These are phyloP conservation scores for Tichodroma muraria DNA, from an alignment of 2,113 vertebrate species.

Conservation along the genomic window DNA sequence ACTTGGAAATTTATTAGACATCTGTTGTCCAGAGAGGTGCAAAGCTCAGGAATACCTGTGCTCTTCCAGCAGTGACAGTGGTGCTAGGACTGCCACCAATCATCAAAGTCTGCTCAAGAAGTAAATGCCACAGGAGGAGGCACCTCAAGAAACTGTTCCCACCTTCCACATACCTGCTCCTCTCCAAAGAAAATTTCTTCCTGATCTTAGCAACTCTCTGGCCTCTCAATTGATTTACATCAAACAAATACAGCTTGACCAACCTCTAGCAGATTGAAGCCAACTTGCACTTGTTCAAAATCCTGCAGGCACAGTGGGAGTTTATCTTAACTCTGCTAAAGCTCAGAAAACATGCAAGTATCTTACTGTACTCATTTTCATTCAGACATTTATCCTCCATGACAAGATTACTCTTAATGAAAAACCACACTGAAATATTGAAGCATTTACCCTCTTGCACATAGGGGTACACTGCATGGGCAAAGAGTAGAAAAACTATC, in stretches of 20 bases:
- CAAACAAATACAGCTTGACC: not conserved
- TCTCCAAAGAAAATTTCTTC: not conserved
- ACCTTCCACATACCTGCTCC: not conserved
- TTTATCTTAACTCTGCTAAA: not conserved
- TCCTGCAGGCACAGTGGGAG: not conserved
- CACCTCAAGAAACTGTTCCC: not conserved
- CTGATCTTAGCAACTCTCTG: not conserved
- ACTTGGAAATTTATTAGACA: not conserved
- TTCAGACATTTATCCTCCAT: not conserved
- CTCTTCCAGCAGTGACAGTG: not conserved
- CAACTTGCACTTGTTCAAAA: not conserved
- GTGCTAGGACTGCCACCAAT: not conserved
- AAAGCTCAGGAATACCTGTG: not conserved
- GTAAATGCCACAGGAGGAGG: fast-evolving
- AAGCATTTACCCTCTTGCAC: not conserved
- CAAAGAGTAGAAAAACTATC: not conserved
- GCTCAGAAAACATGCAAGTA: not conserved
- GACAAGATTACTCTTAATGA: not conserved
- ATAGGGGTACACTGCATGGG: fast-evolving
- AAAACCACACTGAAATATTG: not conserved
- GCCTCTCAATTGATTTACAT: not conserved
- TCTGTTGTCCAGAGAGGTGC: not conserved
- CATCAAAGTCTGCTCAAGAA: not conserved
- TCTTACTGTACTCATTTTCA: not conserved
- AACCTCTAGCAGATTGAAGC: not conserved